A percentile compares a stretch with the other conserved stretches of the same genome.
phyloP scores from a whole-genome alignment of 2,797 vertebrate genomes.

The Lutjanus argentimaculatus region DNA sequence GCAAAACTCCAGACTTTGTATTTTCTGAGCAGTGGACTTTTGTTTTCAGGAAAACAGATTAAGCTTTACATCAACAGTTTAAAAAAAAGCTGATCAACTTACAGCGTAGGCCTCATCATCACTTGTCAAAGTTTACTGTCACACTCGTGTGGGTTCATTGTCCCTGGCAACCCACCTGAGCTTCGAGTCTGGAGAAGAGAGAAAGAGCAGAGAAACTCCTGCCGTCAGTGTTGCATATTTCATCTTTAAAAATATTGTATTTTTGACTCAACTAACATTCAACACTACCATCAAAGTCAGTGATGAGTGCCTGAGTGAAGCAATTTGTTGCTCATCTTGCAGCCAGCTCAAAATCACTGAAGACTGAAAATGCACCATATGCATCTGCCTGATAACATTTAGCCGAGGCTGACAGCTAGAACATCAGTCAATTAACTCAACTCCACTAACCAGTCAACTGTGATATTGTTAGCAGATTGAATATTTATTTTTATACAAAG shows the following conservation, averaged over 20 bases:
- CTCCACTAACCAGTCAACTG: conserved; percentile 1
- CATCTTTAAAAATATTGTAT: not conserved
- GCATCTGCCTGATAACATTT: not conserved
- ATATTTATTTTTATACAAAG: conserved; percentile 63
- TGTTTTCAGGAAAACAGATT: no score
- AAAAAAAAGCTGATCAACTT: no score
- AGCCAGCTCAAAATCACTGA: not conserved
- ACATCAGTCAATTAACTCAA: not conserved
- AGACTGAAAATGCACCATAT: not conserved
- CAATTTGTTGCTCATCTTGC: not conserved
- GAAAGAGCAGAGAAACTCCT: no score
- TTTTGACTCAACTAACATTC: not conserved
- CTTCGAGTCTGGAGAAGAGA: no score
- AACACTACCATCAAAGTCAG: not conserved
- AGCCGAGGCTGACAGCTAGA: not conserved
- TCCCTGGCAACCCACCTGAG: no score
- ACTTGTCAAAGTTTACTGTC: no score
- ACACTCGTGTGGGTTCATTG: no score
- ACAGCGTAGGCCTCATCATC: no score
- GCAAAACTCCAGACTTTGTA: no score
- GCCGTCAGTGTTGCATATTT: no score
- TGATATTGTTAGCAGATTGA: conserved; percentile 15
- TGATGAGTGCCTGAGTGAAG: not conserved
- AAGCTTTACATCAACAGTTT: no score
- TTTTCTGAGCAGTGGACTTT: no score